These are phyloP conservation scores for Ctenopoma kingsleyae DNA, from an alignment of 2,797 vertebrate genomes.

Conservation along the genomic window DNA sequence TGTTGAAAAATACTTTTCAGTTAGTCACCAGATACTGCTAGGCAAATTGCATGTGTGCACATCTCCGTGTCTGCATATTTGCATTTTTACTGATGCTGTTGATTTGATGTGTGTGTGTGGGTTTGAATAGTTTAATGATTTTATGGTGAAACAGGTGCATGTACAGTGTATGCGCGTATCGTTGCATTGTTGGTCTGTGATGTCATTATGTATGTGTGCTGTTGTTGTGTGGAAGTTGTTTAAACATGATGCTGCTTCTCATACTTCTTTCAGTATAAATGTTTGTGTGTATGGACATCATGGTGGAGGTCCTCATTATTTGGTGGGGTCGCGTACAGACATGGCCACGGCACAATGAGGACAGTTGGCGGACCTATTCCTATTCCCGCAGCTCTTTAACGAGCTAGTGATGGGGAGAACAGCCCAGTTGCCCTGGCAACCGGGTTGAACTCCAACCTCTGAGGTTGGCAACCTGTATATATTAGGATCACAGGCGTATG, in stretches of 20 bases:
- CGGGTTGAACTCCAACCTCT: conserved; percentile 72
- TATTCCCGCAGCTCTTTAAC: conserved; percentile 83
- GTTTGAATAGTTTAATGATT: not conserved
- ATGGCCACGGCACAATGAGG: conserved; percentile 76
- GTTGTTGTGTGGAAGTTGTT: conserved; percentile 25
- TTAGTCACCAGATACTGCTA: conserved; percentile 35
- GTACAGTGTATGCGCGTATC: not conserved
- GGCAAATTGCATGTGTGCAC: conserved; percentile 4
- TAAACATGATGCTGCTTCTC: conserved; percentile 25
- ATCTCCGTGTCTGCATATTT: conserved; percentile 10
- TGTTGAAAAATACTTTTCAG: conserved; percentile 60
- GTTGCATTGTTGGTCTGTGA: not conserved
- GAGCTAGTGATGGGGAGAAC: conserved; percentile 80
- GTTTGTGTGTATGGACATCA: conserved; percentile 33
- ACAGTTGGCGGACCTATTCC: conserved; percentile 82
- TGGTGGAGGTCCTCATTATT: conserved; percentile 81
- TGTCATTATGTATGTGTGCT: conserved; percentile 10
- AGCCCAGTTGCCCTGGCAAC: conserved; percentile 84
- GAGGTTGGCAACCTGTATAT: conserved; percentile 89
- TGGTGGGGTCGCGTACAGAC: conserved; percentile 75
- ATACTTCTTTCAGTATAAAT: conserved; percentile 13
- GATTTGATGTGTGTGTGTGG: not conserved
- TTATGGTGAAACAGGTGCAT: conserved; percentile 5
- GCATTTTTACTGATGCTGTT: conserved; percentile 4
- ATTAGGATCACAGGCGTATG: conserved; percentile 84